Base-by-base conservation (phyloP, 2,888 invertebrate species). In the Dicranocentrus wangi region DNA sequence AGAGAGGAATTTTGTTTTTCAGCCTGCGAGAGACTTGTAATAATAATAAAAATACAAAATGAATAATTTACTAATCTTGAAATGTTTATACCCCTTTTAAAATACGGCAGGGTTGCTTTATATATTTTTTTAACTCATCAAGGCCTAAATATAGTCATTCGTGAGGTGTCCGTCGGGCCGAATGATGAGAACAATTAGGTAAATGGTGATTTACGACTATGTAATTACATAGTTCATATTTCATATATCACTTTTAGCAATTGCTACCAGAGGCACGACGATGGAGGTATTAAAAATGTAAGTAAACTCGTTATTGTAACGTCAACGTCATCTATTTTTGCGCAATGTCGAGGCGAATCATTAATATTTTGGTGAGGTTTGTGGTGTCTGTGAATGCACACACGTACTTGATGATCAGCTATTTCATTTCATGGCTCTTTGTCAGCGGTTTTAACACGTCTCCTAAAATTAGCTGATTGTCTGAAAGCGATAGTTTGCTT, bases 171-270 rank as follows among this genome's bases (percentile, higher is more conserved):
- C 53, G 73, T 65, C 65, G 55, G 51, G 42, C 63, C 60, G 53
- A 63, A 53, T 23, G 65, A 73, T 72, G 71, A 47, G 71, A 72
- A 61, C 61, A 73, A 73, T 73, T 73, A 73, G 19, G 51, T 55
- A 65, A 73, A 42, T 65, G 10, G 32, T 63, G 73, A 73, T 73
- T 73, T 73, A 73, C 63, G 72, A 63, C 47, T 58, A 25, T 42
- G 23, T 23, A 23, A 47, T 32, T 32, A 32, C 10, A 32, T 32
- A 32, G 32, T 7, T 10, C 32, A 32, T 32, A 32, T 32, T 10
- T n/a, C n/a, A n/a, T n/a, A n/a, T n/a, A n/a, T n/a, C n/a, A n/a
- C n/a, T n/a, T n/a, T n/a, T n/a, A n/a, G n/a, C n/a, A n/a, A n/a
- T 32, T 32, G 32, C 5, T 32, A 10, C 3, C 32, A n/a, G 32